Evolutionary conservation across 92 coral and sea anemone species (phyloP).

Genomic region (Epizoanthus rinbou): DNA sequence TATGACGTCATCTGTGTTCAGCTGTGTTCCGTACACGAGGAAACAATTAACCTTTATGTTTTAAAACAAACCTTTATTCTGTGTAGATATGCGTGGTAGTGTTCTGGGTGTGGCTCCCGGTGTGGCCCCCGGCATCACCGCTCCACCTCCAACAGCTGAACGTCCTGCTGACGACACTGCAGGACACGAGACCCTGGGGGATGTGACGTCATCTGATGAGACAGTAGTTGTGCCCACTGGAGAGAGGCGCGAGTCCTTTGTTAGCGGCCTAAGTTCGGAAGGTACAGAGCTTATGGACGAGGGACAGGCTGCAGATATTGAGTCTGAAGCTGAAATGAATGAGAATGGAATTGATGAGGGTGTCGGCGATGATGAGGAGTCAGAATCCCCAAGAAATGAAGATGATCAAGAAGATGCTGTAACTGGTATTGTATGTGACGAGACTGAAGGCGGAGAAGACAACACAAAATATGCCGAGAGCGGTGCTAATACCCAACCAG

Average conservation of each 20-base stretch:
- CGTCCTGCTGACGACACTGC: not conserved
- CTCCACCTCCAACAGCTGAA: slow-evolving; percentile 79
- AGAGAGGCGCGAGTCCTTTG: slow-evolving; percentile 19
- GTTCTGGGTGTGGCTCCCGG: slow-evolving; percentile 53
- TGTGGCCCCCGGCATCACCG: slow-evolving; percentile 57
- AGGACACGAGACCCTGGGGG: not conserved
- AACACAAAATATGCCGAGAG: not conserved
- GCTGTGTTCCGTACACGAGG: no score
- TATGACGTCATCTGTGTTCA: no score
- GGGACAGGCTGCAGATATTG: not conserved
- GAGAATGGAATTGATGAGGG: slow-evolving; percentile 25
- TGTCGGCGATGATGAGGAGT: slow-evolving; percentile 14
- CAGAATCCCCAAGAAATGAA: slow-evolving; percentile 27
- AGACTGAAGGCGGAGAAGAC: slow-evolving; percentile 27
- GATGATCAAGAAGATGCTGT: slow-evolving; percentile 39
- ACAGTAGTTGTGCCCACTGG: slow-evolving; percentile 31
- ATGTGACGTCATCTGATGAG: slow-evolving; percentile 23
- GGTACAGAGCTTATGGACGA: slow-evolving; percentile 10
- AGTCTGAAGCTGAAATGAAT: slow-evolving; percentile 13
- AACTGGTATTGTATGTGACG: not conserved
- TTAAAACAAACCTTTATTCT: no score
- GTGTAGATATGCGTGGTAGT: slow-evolving; percentile 3
- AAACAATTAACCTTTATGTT: no score
- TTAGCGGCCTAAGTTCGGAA: slow-evolving; percentile 22
- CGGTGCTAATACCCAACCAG: slow-evolving; percentile 13